Evolutionary conservation across 2,797 vertebrate genomes (phyloP).

Genomic region (Bradypus variegatus): DNA sequence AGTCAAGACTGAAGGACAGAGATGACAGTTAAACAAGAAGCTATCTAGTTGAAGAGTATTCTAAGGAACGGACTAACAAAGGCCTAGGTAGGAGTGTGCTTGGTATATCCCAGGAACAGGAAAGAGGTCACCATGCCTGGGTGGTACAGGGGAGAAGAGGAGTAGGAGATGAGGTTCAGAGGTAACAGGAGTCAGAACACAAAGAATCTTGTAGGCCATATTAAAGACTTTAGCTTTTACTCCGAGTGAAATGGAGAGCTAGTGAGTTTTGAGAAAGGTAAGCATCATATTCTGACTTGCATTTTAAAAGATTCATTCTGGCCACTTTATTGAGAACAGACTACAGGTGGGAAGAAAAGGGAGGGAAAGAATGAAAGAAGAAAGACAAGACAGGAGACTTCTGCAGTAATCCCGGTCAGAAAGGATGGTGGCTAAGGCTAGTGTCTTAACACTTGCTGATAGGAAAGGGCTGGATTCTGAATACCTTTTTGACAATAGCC

Average conservation of each 20-base stretch:
- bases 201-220: accelerated
- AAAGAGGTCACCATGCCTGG: neutral
- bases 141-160: neutral
- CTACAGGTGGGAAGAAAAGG: accelerated
- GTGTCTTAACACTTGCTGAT: accelerated
- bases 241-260: neutral
- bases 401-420: neutral
- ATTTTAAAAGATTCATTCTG: neutral
- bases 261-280: neutral
- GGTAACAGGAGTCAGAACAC: neutral
- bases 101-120: neutral
- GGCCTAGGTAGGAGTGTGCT: neutral
- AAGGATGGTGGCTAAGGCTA: accelerated
- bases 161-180: neutral
- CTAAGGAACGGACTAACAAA: neutral
- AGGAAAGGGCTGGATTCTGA: neutral
- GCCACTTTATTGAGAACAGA: neutral
- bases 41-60: neutral
- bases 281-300: neutral
- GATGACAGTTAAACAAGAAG: neutral
- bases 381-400: neutral
- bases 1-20: neutral
- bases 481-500: neutral
- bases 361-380: neutral
- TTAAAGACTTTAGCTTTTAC: neutral